Evolutionary conservation across 2,797 vertebrate genomes (phyloP).

Genomic region (Mycteria americana): DNA sequence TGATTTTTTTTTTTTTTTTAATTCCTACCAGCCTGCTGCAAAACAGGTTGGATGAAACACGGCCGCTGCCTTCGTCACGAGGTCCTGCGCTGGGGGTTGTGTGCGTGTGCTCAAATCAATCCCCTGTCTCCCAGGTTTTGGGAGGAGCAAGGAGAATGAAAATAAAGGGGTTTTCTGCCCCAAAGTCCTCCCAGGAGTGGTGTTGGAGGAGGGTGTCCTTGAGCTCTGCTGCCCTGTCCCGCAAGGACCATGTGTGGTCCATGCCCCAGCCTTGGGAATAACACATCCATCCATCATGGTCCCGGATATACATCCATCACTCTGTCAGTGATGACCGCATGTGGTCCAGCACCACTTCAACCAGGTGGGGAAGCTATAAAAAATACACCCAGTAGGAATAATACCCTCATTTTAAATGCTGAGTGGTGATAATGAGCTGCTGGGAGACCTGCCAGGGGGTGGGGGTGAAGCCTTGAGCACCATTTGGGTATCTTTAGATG

Average conservation of each 20-base stretch:
- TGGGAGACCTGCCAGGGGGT: neutral
- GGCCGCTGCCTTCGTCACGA: fast-evolving
- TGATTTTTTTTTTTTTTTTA: neutral
- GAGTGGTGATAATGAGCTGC: neutral
- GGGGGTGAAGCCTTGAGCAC: neutral
- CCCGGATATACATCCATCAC: neutral
- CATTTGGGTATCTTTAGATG: neutral
- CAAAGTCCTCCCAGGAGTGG: neutral
- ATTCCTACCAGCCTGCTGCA: neutral
- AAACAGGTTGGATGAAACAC: neutral
- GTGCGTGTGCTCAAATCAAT: fast-evolving
- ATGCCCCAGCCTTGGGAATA: neutral
- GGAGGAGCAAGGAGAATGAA: neutral
- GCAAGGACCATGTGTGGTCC: fast-evolving
- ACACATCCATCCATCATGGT: fast-evolving
- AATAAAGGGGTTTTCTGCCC: neutral
- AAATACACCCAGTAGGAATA: neutral
- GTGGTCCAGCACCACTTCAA: neutral
- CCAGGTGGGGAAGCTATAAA: neutral
- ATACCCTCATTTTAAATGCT: neutral
- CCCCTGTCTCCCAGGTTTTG: neutral
- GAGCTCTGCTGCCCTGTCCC: neutral
- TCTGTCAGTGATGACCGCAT: fast-evolving
- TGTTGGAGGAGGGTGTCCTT: neutral
- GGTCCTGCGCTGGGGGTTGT: fast-evolving